These are phyloP conservation scores for Xenops minutus DNA, from an alignment of 2,797 vertebrate species.

Conservation along the genomic window DNA sequence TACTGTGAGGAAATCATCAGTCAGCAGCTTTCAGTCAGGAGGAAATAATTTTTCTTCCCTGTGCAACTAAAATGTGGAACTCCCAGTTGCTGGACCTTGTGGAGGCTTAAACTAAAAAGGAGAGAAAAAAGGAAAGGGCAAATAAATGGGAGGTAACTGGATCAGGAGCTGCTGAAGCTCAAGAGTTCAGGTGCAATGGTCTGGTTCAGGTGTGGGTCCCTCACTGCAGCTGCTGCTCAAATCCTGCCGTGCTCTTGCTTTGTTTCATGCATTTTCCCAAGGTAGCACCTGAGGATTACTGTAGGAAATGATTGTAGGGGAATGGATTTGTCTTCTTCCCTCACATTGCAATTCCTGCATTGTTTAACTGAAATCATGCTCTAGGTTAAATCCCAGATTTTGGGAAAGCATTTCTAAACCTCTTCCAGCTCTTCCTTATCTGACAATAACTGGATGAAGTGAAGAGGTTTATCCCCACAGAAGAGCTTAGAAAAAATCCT, in stretches of 20 bases:
- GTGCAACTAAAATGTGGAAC: not conserved
- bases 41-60: not conserved
- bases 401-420: slow-evolving; percentile 7
- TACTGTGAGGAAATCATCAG: not conserved
- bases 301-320: not conserved
- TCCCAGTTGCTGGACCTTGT: not conserved
- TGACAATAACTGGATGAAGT: not conserved
- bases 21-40: not conserved
- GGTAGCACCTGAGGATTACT: not conserved
- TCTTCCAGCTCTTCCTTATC: not conserved
- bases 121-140: not conserved
- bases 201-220: not conserved
- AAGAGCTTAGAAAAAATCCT: not conserved
- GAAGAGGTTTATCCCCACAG: not conserved
- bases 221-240: not conserved
- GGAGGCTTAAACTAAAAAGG: not conserved
- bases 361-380: not conserved
- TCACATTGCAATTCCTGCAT: not conserved
- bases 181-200: not conserved
- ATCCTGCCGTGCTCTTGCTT: not conserved
- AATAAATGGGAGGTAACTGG: not conserved
- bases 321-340: not conserved
- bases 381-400: not conserved
- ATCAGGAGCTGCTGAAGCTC: not conserved
- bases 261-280: not conserved